Evolutionary conservation across 2,797 vertebrate species (phyloP), one percentile per base, ranked within the genome.

Genomic region (Sebastes vulpes): DNA sequence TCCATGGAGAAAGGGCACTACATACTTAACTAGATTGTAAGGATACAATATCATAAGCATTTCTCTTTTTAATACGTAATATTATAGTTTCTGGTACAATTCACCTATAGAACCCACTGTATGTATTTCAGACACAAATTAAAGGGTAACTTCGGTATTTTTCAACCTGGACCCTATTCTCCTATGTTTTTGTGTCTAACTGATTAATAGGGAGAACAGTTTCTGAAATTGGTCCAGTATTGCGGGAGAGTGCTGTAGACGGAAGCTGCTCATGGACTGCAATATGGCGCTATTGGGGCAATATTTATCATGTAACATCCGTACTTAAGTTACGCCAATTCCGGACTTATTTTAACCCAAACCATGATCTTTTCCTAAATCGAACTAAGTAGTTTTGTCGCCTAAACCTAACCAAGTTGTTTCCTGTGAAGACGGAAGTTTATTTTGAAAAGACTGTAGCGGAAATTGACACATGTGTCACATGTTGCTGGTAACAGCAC

Each of bases 21-120:
- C 26, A 54, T 12, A 69, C 20, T 26, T 53, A 23, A 82, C 48
- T 32, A 58, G 14, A 72, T 21, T 80, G 28, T 52, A 65, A 73
- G 18, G 23, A 57, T 31, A 46, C 8, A 64, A 38, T 4, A 54
- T 7, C 14, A 65, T 12, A 57, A 57, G 20, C 57, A 52, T 26
- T 31, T 42, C 18, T 80, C 14, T 54, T 70, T 78, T 59, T 14
- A 65, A 68, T 21, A 50, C 8, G 2, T 50, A 20, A 46, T 12
- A 2, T 56, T 38, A 3, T 35, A 28, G n/a, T 23, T 21, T 61
- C 10, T 29, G 16, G 16, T 52, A 2, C 21, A 50, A 28, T n/a
- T 18, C 20, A 16, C 4, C 23, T 38, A 8, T 8, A 31, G 5
- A 64, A 26, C 54, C 25, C 2, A 16, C 11, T 6, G 5, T 1